phyloP scores from a whole-genome alignment of 2,113 vertebrate genomes.

The Oceanites oceanicus region DNA sequence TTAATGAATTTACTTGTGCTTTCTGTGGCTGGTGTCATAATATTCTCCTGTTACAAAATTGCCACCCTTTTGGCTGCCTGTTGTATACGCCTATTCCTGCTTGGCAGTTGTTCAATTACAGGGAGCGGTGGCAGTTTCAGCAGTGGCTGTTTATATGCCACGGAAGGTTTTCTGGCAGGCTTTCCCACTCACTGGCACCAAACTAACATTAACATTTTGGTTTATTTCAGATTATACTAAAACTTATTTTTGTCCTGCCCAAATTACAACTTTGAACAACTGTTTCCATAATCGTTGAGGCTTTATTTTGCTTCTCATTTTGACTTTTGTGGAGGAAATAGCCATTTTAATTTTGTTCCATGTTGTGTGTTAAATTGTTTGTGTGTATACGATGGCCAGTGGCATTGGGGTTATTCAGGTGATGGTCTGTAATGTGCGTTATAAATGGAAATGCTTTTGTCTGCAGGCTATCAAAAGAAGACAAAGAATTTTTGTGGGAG shows the following conservation, averaged over 20 bases:
- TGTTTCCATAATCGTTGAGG: not conserved
- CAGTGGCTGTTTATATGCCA: not conserved
- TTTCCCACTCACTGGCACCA: not conserved
- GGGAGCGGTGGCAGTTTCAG: not conserved
- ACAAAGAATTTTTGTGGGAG: constrained; percentile 92
- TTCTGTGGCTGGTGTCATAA: not conserved
- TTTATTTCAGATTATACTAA: not conserved
- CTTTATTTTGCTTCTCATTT: not conserved
- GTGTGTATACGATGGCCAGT: not conserved
- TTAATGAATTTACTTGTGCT: not conserved
- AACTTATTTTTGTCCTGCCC: not conserved
- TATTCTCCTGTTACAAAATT: not conserved
- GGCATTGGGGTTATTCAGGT: not conserved
- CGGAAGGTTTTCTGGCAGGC: not conserved
- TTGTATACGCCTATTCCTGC: not conserved
- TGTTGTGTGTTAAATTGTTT: not conserved
- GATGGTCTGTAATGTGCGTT: not conserved
- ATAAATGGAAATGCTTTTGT: constrained; percentile 28
- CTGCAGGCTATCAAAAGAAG: constrained; percentile 86
- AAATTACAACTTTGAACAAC: not conserved
- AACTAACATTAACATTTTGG: not conserved
- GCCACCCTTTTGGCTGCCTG: not conserved
- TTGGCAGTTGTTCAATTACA: not conserved
- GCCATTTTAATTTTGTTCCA: not conserved
- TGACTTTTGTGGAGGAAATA: not conserved